phyloP scores from a whole-genome alignment of 1,140 invertebrate species.

The Drosophila saltans region DNA sequence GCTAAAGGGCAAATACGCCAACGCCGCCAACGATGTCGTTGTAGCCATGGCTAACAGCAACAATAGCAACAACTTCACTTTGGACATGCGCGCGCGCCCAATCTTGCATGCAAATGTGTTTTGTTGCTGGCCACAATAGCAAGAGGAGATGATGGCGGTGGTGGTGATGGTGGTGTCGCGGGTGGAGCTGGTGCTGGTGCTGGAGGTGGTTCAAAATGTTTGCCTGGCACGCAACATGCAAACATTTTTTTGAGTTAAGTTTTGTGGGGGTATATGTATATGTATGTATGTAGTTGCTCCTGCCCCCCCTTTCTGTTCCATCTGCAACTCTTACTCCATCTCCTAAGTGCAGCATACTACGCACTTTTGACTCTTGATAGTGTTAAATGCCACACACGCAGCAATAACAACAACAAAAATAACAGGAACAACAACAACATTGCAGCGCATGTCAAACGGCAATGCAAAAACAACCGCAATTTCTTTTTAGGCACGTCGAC shows the following conservation, averaged over 20 bases:
- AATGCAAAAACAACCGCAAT: constrained; percentile 64
- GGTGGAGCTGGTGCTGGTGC: constrained; percentile 15
- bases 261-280: constrained; percentile 23
- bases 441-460: constrained; percentile 61
- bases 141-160: not conserved
- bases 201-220: constrained; percentile 65
- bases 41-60: constrained; percentile 50
- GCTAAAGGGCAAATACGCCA: constrained; percentile 56
- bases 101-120: constrained; percentile 76
- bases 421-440: constrained; percentile 29
- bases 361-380: constrained; percentile 79
- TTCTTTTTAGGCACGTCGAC: constrained; percentile 76
- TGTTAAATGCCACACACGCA: constrained; percentile 76
- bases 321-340: constrained; percentile 3
- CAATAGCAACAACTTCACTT: constrained; percentile 55
- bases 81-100: constrained; percentile 76
- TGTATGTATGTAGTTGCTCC: constrained; percentile 15
- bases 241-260: constrained; percentile 81
- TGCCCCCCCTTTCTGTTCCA: not conserved
- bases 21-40: constrained; percentile 48
- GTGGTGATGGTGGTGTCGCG: not conserved
- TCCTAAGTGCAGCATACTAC: constrained; percentile 63
- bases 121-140: not conserved
- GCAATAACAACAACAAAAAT: constrained; percentile 27
- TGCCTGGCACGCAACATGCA: constrained; percentile 78